phyloP scores from a whole-genome alignment of 2,113 vertebrate species.

The Mesitornis unicolor region DNA sequence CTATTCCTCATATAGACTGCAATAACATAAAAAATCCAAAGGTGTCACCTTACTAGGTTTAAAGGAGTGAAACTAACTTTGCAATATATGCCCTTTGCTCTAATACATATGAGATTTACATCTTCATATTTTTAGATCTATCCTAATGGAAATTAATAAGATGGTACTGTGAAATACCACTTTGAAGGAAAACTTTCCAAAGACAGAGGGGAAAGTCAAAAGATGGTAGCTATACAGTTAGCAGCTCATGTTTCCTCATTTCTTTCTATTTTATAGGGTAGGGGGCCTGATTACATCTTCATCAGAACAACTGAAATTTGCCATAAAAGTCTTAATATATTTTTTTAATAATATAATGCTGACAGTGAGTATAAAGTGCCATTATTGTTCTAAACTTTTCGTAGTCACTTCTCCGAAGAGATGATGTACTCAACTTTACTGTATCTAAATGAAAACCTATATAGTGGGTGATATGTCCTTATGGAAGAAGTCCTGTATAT shows the following conservation, averaged over 20 bases:
- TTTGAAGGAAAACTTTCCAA: neutral
- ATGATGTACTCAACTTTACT: neutral
- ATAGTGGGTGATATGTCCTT: neutral
- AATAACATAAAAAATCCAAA: neutral
- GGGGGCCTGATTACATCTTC: neutral
- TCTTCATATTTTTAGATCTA: neutral
- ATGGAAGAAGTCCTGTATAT: rapidly evolving
- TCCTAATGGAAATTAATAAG: neutral
- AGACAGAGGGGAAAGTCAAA: neutral
- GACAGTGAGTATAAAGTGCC: neutral
- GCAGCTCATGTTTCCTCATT: neutral
- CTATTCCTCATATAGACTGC: neutral
- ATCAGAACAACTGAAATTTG: neutral
- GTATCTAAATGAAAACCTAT: neutral
- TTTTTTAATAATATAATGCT: neutral
- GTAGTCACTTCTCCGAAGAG: neutral
- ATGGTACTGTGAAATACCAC: neutral
- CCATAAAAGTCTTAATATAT: neutral
- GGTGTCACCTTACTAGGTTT: neutral
- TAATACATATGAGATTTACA: neutral
- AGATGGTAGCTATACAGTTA: neutral
- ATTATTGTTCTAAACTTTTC: neutral
- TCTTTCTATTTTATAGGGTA: neutral
- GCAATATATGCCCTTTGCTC: neutral
- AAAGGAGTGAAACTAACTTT: neutral